Evolutionary conservation across 2,113 vertebrate species (phyloP).

Genomic region (Callorhinus ursinus): DNA sequence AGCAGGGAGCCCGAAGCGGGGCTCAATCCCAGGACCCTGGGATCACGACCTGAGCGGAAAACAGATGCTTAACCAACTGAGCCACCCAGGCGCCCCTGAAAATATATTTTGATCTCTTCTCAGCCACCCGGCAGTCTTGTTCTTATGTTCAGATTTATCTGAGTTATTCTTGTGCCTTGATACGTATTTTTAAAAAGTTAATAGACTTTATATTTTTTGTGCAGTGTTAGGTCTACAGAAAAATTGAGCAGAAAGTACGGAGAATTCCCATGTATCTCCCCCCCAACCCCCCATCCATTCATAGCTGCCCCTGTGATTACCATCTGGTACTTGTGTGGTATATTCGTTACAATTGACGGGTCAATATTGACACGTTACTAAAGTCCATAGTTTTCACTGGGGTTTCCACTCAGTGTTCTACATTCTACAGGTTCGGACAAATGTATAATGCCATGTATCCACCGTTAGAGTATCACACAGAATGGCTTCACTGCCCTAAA

Average conservation of each 20-base stretch:
- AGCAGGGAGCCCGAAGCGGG: not conserved
- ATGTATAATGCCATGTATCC: not conserved
- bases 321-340: not conserved
- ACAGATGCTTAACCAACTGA: not conserved
- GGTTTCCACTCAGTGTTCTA: not conserved
- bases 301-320: not conserved
- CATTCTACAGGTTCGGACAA: not conserved
- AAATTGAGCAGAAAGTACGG: not conserved
- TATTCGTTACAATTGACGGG: not conserved
- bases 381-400: not conserved
- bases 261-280: not conserved
- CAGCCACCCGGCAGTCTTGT: not conserved
- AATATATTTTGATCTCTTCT: not conserved
- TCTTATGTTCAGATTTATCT: not conserved
- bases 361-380: not conserved
- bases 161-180: not conserved
- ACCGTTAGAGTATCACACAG: not conserved
- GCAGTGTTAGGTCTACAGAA: not conserved
- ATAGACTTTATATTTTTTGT: not conserved
- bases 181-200: not conserved
- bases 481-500: not conserved
- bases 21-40: not conserved
- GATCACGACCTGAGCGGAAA: not conserved
- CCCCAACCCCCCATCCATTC: accelerated
- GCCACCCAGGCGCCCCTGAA: not conserved